Evolutionary conservation across 2,797 vertebrate genomes (phyloP), one percentile per base, ranked within the genome.

Genomic region (Centropyge bicolor): DNA sequence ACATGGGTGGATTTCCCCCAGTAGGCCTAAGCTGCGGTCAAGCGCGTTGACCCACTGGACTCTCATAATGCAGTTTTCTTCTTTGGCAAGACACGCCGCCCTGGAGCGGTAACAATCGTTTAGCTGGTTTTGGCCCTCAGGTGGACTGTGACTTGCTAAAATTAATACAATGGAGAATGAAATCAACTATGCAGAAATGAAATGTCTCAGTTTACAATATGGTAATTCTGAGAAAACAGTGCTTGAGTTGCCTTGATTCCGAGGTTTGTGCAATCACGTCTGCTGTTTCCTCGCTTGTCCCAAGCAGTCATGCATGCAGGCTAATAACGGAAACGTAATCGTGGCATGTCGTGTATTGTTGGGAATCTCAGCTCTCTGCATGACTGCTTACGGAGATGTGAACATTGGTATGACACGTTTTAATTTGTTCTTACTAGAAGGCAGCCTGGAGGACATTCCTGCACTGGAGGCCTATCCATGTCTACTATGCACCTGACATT

Each of bases 401-500:
- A 70, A 80, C 59, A 86, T 66, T 24, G 36, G 59, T 66, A 51
- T 86, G 91, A 89, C 90, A 92, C 64, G 56, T 83, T 84, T 85
- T 90, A 86, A 92, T 91, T 89, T 86, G 74, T 78, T 65, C 22
- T 70, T 62, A 74, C 62, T 45, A 57, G 46, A 81, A 84, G 61
- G 65, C 51, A 75, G 74, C 60, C 84, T 79, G 36, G 1, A 49
- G 74, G 85, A 88, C 75, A 86, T 83, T 72, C 64, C 80, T 90
- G 48, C 56, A 56, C 43, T 70, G 40, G 64, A 79, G 68, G 63
- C 74, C 67, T 64, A 31, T 57, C 16, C 65, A 57, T 87, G 76
- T 88, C 81, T 66, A 61, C 36, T 66, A 22, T 77, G 59, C 38
- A 89, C 43, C 84, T 91, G 90, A 89, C 90, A 92, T 85, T 45